Conservation (phyloP, 2,888 invertebrate genomes). For the Diploptera punctata region DNA sequence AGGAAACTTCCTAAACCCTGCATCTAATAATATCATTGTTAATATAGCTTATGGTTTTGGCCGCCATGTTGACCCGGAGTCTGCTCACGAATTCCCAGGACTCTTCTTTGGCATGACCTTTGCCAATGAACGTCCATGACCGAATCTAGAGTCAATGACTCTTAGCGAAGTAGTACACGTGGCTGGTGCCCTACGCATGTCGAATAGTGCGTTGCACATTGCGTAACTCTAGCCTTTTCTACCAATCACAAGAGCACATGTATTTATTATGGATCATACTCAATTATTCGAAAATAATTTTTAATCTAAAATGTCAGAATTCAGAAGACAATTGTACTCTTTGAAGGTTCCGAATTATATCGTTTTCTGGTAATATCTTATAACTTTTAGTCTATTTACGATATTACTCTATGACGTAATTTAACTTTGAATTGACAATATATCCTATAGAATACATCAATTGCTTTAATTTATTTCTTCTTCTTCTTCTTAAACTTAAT, state of each 20-base stretch:
- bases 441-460: no score
- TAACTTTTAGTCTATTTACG: no score
- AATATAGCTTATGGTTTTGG: slow-evolving; percentile 30
- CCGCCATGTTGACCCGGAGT: slow-evolving; percentile 32
- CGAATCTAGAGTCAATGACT: slow-evolving; percentile 26
- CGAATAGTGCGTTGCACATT: slow-evolving; percentile 3
- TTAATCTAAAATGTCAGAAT: no score
- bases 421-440: no score
- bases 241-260: neutral
- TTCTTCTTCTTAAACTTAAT: no score
- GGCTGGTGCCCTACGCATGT: slow-evolving; percentile 19
- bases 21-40: slow-evolving; percentile 35
- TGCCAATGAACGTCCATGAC: slow-evolving; percentile 38
- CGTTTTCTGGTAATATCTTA: no score
- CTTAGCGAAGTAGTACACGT: slow-evolving; percentile 1
- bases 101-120: slow-evolving; percentile 30
- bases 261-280: no score
- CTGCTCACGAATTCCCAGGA: slow-evolving; percentile 3
- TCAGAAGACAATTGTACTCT: no score
- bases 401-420: no score
- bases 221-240: neutral
- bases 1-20: slow-evolving; percentile 18
- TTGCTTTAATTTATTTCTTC: no score
- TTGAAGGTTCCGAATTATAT: no score
- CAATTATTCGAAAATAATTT: no score